Conservation (phyloP, 2,113 vertebrate species). For the Rousettus leschenaultii region DNA sequence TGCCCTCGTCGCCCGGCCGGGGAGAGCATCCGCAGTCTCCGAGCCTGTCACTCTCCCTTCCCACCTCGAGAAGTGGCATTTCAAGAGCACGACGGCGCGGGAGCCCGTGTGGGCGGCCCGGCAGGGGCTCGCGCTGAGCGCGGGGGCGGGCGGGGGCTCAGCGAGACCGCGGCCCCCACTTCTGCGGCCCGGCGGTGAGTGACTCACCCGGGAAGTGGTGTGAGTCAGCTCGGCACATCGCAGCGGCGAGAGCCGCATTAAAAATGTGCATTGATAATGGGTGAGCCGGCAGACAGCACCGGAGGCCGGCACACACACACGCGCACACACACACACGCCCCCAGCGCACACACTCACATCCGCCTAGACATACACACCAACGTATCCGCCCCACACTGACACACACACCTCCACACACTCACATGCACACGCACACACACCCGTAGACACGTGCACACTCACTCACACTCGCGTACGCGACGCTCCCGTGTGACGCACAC, state of each 20-base stretch:
- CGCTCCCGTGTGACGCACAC: background rate
- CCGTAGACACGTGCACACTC: too few relatives aligned
- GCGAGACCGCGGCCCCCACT: background rate
- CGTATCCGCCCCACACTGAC: background rate
- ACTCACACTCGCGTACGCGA: background rate
- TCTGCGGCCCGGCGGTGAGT: constrained; percentile 32
- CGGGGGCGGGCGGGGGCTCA: background rate
- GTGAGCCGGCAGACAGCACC: background rate
- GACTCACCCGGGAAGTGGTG: constrained; percentile 25
- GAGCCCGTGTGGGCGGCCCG: background rate
- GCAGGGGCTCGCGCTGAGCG: background rate
- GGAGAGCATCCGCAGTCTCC: rapidly evolving
- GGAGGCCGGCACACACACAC: rapidly evolving
- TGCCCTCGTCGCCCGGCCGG: background rate
- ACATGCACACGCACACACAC: too few relatives aligned
- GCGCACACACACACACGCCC: rapidly evolving
- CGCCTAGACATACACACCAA: too few relatives aligned
- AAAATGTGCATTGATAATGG: background rate
- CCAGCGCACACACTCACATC: background rate
- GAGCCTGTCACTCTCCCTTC: background rate
- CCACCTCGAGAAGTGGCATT: background rate
- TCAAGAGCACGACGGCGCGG: background rate
- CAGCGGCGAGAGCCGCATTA: background rate
- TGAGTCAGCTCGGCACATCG: constrained; percentile 29
- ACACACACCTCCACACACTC: background rate